Conservation (phyloP, 2,797 vertebrate species). For the Anguilla megastoma region DNA sequence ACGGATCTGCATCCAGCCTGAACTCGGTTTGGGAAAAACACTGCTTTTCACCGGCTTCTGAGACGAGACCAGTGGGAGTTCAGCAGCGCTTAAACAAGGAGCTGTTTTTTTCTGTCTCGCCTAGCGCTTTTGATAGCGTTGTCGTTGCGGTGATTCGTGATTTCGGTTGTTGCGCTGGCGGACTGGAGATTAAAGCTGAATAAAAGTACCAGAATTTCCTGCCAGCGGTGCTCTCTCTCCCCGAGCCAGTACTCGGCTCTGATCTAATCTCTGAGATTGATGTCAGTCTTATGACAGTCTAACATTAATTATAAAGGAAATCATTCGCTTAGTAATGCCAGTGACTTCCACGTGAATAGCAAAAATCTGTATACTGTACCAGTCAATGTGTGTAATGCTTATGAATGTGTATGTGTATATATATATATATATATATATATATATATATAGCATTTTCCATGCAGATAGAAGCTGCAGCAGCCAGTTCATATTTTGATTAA, state of each 20-base stretch:
- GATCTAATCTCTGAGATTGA: background rate
- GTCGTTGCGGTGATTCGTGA: background rate
- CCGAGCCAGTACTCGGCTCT: background rate
- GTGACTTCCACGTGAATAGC: background rate
- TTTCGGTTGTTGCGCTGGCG: background rate
- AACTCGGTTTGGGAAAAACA: background rate
- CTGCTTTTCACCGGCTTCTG: slow-evolving; percentile 15
- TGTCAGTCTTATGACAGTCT: background rate
- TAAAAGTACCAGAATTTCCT: background rate
- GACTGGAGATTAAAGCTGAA: background rate
- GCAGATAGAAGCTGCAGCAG: too few relatives aligned
- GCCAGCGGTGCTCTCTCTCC: background rate
- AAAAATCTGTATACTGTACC: background rate
- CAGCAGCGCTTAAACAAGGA: background rate
- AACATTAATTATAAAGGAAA: background rate
- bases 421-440: background rate
- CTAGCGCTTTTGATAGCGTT: background rate
- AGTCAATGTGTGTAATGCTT: background rate
- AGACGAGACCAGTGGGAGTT: background rate
- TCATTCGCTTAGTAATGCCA: background rate
- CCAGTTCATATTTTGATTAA: too few relatives aligned
- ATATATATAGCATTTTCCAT: too few relatives aligned
- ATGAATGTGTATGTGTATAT: background rate
- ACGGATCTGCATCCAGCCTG: background rate
- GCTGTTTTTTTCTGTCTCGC: background rate